Evolutionary conservation across 2,113 vertebrate species (phyloP).

Genomic region (Hyla sarda): DNA sequence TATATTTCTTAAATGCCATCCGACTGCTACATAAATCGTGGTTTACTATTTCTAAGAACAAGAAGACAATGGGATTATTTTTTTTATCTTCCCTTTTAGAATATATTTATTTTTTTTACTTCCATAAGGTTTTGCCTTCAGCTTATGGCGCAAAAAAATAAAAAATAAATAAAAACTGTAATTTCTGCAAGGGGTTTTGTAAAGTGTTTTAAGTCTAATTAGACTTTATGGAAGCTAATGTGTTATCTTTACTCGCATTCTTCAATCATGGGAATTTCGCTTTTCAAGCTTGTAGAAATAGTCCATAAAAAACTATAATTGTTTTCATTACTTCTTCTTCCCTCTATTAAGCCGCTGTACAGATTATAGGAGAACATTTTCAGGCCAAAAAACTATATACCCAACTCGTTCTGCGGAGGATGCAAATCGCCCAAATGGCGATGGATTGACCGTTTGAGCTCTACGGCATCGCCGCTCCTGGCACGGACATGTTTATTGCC

Average conservation of each 20-base stretch:
- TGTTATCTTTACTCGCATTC: constrained; percentile 56
- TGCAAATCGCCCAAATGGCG: neutral
- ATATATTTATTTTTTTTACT: constrained; percentile 39
- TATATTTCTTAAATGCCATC: neutral
- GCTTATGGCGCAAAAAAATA: constrained; percentile 16
- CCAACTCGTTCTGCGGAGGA: neutral
- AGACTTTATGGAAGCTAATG: constrained; percentile 54
- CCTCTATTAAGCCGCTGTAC: constrained; percentile 11
- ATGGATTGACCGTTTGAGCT: neutral
- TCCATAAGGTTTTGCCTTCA: constrained; percentile 29
- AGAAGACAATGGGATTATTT: constrained; percentile 27
- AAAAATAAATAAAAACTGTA: neutral
- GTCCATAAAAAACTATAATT: constrained; percentile 52
- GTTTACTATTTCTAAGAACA: constrained; percentile 15
- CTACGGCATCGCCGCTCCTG: neutral
- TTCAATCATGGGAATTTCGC: constrained; percentile 50
- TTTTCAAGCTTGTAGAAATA: constrained; percentile 49
- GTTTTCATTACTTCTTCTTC: constrained; percentile 44
- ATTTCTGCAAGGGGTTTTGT: constrained; percentile 41
- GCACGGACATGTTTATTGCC: too few relatives aligned
- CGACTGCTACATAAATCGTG: neutral
- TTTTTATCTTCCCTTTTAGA: constrained; percentile 9
- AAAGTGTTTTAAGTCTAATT: constrained; percentile 57
- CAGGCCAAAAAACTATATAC: constrained; percentile 29
- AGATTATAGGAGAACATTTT: constrained; percentile 17